Evolutionary conservation across 2,113 vertebrate species (phyloP).

Genomic region (Diadophis punctatus): DNA sequence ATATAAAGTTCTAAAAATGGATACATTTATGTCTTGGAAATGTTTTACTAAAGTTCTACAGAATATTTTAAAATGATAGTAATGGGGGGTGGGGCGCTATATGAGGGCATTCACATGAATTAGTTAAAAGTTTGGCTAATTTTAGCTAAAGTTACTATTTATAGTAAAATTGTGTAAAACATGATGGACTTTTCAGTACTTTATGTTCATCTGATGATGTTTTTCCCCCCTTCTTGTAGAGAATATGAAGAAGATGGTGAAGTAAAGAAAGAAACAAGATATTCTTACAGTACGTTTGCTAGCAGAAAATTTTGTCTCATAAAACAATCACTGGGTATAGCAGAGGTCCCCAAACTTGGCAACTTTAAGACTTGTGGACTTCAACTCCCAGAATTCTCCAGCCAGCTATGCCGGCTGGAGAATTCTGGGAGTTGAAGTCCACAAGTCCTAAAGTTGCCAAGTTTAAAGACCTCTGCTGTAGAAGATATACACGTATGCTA

Average conservation of each 20-base stretch:
- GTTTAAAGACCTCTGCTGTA: neutral
- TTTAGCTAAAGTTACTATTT: neutral
- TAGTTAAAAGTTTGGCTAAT: neutral
- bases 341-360: no score
- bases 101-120: neutral
- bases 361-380: no score
- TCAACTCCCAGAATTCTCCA: no score
- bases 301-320: neutral
- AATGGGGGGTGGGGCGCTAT: neutral
- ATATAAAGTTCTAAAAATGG: neutral
- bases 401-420: no score
- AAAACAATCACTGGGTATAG: neutral
- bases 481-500: neutral
- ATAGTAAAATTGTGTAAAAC: neutral
- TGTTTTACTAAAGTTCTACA: neutral
- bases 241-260: constrained; percentile 87
- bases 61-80: neutral
- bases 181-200: neutral
- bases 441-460: no score
- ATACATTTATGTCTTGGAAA: neutral
- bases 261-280: constrained; percentile 87
- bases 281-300: constrained; percentile 86
- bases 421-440: no score
- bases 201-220: neutral
- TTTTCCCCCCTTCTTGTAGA: constrained; percentile 60